phyloP scores from a whole-genome alignment of 1,140 invertebrate species.

The Cecropterus lyciades region DNA sequence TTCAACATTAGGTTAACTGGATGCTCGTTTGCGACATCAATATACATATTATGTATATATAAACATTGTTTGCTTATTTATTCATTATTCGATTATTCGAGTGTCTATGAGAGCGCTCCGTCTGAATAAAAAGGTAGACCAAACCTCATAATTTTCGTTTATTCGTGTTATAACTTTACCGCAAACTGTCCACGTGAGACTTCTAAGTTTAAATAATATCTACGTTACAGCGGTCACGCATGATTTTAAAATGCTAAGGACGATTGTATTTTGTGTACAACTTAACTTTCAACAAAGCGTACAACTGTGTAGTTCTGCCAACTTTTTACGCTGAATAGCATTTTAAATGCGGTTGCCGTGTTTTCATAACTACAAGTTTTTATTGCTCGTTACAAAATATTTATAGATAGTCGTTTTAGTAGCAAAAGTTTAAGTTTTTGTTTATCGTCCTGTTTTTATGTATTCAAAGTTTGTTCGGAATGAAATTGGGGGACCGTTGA shows the following conservation, averaged over 20 bases:
- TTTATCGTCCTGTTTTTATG: conserved; percentile 24
- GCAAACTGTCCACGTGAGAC: conserved; percentile 11
- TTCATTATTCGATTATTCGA: too few species aligned
- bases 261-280: not conserved
- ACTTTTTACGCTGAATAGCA: conserved; percentile 10
- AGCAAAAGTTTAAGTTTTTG: conserved; percentile 23
- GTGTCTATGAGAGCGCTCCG: too few species aligned
- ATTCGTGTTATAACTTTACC: conserved; percentile 6
- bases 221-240: not conserved
- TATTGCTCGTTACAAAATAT: conserved; percentile 23
- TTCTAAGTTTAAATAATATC: conserved; percentile 11
- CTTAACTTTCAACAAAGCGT: conserved; percentile 1
- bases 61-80: too few species aligned
- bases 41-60: too few species aligned
- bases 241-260: not conserved
- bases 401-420: conserved; percentile 21
- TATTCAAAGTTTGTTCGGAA: too few species aligned
- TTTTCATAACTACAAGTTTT: conserved; percentile 24
- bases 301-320: not conserved
- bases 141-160: not conserved
- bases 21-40: too few species aligned
- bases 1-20: too few species aligned
- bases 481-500: too few species aligned
- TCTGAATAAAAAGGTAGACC: too few species aligned
- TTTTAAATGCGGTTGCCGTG: conserved; percentile 11